Evolutionary conservation across 2,888 invertebrate species (phyloP), one percentile per base, ranked within the genome.

Genomic region (Eurytoma adleriae): DNA sequence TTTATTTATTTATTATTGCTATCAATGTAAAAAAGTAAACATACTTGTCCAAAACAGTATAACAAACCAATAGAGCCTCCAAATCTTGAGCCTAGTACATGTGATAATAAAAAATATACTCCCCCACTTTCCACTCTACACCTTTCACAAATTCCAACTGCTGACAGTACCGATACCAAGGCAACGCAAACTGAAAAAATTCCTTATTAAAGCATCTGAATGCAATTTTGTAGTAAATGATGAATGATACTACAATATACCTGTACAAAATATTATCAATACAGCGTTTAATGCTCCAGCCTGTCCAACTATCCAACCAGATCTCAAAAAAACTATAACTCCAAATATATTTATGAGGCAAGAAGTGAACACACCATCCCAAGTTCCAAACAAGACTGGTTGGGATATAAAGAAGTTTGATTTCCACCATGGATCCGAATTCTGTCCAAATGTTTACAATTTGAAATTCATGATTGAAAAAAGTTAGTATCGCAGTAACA

Each of bases 291-390:
- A 92, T 85, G 96, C 93, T 79, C 97, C 97, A 83, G 96, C 96
- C 91, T 97, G 95, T 59, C 96, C 98, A 72, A 99, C 98, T 88
- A 99, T 97, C 99, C 99, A 99, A 83, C 99, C 99, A 82, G 98
- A 97, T 86, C 99, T 93, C 80, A 99, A 92, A 91, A 99, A 99
- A 81, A 99, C 98, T 90, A 99, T 98, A 0, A 99, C 98, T 88
- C 99, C 98, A 92, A 99, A 98, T 79, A 99, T 97, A 91, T 99
- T 99, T 88, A 99, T 98, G 87, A 99, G 94, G 90, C 98, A 98
- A 72, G 98, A 98, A 76, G 98, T 98, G 90, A 98, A 99, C 10
- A 99, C 99, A 83, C 99, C 99, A 91, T 99, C 99, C 97, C 97
- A 99, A 0, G 98, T 98, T 16, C 99, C 98, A 92, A 99, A 99